These are phyloP conservation scores for Operophtera brumata DNA, from an alignment of 2,888 invertebrate species.

Conservation along the genomic window DNA sequence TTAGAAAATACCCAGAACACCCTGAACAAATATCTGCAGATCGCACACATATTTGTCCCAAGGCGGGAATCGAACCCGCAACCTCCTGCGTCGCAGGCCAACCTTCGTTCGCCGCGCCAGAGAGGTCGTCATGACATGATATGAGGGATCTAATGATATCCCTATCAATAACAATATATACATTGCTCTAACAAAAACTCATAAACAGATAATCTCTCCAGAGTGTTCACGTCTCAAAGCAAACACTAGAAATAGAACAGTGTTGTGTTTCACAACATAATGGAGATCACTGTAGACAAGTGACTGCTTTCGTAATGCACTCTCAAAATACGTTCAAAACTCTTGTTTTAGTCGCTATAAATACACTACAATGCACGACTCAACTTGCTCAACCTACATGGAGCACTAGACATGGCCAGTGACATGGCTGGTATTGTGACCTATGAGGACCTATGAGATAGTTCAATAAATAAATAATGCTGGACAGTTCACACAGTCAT, in stretches of 20 bases:
- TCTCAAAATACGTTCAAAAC: constrained; percentile 15
- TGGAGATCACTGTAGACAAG: constrained; percentile 13
- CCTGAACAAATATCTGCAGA: too few relatives aligned
- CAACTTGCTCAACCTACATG: neutral
- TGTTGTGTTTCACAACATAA: constrained; percentile 25
- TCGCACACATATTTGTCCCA: too few relatives aligned
- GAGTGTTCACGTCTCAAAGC: constrained; percentile 13
- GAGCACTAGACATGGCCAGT: too few relatives aligned
- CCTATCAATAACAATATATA: neutral
- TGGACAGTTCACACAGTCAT: too few relatives aligned
- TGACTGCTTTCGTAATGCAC: constrained; percentile 13
- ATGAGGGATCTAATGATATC: neutral
- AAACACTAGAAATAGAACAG: constrained; percentile 21
- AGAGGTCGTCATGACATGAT: too few relatives aligned
- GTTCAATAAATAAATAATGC: too few relatives aligned
- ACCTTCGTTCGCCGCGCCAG: too few relatives aligned
- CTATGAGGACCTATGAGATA: too few relatives aligned
- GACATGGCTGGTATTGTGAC: too few relatives aligned
- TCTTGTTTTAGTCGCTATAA: constrained; percentile 9
- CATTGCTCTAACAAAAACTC: neutral
- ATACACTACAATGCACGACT: neutral
- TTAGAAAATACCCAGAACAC: too few relatives aligned
- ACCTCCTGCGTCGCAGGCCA: too few relatives aligned
- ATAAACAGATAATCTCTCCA: constrained; percentile 5
- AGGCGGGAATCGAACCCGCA: too few relatives aligned